Percentiles rank a stretch among this genome's conserved stretches.
Conservation (phyloP, 2,113 vertebrate genomes). For the Hippolais icterina region DNA sequence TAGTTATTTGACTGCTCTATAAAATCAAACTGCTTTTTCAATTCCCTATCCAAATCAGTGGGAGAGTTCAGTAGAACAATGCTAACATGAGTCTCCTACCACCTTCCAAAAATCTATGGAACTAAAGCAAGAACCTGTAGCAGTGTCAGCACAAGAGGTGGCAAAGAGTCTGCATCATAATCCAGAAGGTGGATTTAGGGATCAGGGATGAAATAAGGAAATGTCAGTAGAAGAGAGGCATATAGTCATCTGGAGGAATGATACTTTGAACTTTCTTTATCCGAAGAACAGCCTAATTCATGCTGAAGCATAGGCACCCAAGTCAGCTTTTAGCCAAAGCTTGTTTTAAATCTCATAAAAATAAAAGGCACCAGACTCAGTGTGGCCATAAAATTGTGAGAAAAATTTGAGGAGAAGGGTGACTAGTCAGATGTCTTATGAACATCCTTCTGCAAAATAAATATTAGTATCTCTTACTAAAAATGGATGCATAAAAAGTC, state of each 20-base stretch:
- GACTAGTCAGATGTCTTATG: background rate
- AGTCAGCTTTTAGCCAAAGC: background rate
- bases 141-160: background rate
- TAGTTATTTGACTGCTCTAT: background rate
- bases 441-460: background rate
- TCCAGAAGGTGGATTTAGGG: background rate
- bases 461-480: background rate
- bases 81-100: background rate
- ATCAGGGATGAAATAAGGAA: background rate
- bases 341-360: background rate
- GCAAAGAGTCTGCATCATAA: background rate
- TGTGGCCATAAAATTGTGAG: background rate
- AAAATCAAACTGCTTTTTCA: background rate
- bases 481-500: background rate
- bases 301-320: background rate
- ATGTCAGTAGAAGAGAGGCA: background rate
- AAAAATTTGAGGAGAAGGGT: background rate
- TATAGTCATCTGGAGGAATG: background rate
- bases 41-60: background rate
- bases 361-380: background rate
- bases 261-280: background rate
- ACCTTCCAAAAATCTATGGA: background rate
- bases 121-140: background rate
- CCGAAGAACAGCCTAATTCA: background rate
- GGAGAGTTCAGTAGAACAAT: background rate